Conservation (phyloP, 2,797 vertebrate genomes). For the Manis javanica region DNA sequence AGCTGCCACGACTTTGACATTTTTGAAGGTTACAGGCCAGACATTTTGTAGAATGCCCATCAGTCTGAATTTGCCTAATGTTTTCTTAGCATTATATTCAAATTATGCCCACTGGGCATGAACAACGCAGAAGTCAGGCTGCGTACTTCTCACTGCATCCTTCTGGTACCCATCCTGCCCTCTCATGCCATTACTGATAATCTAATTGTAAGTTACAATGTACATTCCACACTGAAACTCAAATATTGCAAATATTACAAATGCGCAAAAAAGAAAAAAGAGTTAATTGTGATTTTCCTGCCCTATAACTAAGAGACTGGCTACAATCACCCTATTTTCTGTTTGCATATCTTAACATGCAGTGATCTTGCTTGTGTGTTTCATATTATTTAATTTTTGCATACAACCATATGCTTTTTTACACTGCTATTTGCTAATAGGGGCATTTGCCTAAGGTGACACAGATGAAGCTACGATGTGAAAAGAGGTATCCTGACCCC, state of each 20-base stretch:
- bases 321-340: not conserved
- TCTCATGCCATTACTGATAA: not conserved
- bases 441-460: not conserved
- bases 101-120: not conserved
- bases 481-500: not conserved
- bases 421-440: not conserved
- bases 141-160: accelerated
- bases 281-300: not conserved
- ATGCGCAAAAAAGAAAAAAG: not conserved
- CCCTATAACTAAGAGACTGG: not conserved
- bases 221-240: not conserved
- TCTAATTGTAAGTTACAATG: not conserved
- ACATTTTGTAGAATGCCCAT: not conserved
- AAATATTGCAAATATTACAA: not conserved
- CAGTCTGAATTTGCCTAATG: not conserved
- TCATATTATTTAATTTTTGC: not conserved
- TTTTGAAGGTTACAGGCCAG: not conserved
- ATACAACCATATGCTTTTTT: not conserved
- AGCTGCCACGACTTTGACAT: accelerated
- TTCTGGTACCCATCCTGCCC: accelerated
- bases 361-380: not conserved
- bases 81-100: not conserved
- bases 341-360: not conserved
- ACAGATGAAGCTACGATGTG: not conserved
- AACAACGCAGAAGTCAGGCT: not conserved